Conservation (phyloP, 37 sponge, comb jelly and placozoan species). For the Theonella swinhoei region DNA sequence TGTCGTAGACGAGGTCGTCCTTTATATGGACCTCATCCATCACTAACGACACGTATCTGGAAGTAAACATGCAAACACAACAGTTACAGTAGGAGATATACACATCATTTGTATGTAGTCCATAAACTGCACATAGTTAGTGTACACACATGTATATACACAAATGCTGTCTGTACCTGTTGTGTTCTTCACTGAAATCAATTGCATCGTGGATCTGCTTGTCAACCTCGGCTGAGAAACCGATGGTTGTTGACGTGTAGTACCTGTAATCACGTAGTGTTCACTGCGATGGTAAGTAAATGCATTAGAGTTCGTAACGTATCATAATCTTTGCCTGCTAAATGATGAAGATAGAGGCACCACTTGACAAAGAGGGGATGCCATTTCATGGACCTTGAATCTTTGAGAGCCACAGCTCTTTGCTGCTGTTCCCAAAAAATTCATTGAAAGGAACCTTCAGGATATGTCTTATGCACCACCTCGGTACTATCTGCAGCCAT, state of each 20-base stretch:
- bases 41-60: slow-evolving; percentile 24
- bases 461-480: neutral
- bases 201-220: slow-evolving; percentile 3
- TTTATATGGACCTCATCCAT: slow-evolving; percentile 51
- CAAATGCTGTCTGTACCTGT: no score
- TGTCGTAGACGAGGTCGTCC: slow-evolving; percentile 54
- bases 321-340: slow-evolving; percentile 28
- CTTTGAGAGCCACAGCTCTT: neutral
- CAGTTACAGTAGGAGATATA: no score
- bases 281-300: slow-evolving; percentile 17
- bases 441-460: slow-evolving; percentile 21
- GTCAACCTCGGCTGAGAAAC: slow-evolving; percentile 17
- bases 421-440: slow-evolving; percentile 34
- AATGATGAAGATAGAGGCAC: slow-evolving; percentile 32
- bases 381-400: slow-evolving; percentile 19
- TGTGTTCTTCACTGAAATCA: neutral
- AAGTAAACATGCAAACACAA: no score
- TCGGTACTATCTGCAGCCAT: slow-evolving; percentile 3
- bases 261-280: slow-evolving; percentile 47
- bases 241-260: neutral
- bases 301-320: neutral
- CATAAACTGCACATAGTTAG: no score
- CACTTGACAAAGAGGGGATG: slow-evolving; percentile 33
- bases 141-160: no score
- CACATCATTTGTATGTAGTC: no score